Percentiles rank a stretch among this genome's conserved stretches.
phyloP scores from a whole-genome alignment of 2,797 vertebrate species.

The Sebastes glaucus region DNA sequence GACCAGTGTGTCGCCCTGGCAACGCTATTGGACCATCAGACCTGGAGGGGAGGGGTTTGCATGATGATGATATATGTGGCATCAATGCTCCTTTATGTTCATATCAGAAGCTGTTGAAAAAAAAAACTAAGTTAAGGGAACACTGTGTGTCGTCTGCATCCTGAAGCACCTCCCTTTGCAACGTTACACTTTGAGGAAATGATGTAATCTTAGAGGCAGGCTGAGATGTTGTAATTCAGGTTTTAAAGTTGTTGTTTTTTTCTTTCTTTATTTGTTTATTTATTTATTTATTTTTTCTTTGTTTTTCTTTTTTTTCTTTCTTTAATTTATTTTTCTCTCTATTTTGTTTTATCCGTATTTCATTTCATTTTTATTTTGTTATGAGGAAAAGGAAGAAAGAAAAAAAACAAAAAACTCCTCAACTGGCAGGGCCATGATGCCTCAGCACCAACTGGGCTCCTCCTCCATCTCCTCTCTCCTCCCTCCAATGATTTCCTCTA shows the following conservation, averaged over 20 bases:
- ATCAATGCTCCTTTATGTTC: conserved; percentile 9
- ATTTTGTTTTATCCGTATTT: too few relatives aligned
- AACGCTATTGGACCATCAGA: conserved; percentile 59
- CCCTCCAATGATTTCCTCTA: too few relatives aligned
- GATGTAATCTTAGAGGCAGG: background rate
- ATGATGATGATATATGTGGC: background rate
- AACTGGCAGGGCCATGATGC: too few relatives aligned
- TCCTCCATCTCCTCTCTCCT: too few relatives aligned
- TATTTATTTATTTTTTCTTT: too few relatives aligned
- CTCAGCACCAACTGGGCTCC: too few relatives aligned
- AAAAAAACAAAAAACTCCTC: too few relatives aligned
- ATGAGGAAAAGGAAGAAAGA: too few relatives aligned
- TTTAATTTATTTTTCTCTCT: too few relatives aligned
- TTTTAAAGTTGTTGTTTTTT: conserved; percentile 16
- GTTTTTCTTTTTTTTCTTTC: too few relatives aligned
- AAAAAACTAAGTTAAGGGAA: conserved; percentile 3
- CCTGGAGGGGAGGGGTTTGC: conserved; percentile 46
- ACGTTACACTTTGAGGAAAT: background rate
- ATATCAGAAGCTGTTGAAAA: background rate
- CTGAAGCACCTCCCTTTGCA: background rate
- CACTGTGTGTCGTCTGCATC: conserved; percentile 13
- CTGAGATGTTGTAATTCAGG: conserved; percentile 46
- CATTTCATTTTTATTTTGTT: too few relatives aligned
- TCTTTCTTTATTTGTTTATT: too few relatives aligned
- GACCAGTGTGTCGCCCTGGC: conserved; percentile 38